Evolutionary conservation across 2,113 vertebrate genomes (phyloP), one percentile per base, ranked within the genome.

Genomic region (Phyllopteryx taeniolatus): DNA sequence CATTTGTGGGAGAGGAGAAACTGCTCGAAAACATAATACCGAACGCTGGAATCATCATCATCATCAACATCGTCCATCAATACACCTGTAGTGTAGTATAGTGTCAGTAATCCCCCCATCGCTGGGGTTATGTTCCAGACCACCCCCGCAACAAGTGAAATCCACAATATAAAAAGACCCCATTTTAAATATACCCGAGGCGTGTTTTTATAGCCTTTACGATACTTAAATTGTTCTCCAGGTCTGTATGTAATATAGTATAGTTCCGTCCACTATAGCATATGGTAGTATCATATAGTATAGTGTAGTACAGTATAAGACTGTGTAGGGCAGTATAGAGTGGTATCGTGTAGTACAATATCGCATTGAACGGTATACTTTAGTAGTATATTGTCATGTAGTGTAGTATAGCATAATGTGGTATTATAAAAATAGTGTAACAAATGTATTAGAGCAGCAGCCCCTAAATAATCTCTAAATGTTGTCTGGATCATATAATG

Each of bases 1-100:
- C 83, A 80, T 75, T 81, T 87, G 87, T 35, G 14, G 14, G 27
- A n/a, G 12, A 57, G 31, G 15, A 35, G 17, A 61, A 61, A 6
- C 13, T 61, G 31, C 2, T 61, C 27, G 12, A 59, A 59, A 59
- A 31, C 12, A 31, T 72, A 39, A 39, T 5, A 39, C 35, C 6
- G 35, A 39, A 39, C 35, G 35, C 35, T 39, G 35, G 35, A 39
- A 39, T 70, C 49, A 14, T 46, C 42, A 31, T 70, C 17, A 53
- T 71, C 7, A 44, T 39, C 19, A 57, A 10, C 43, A 43, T 13
- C 22, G 2, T n/a, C 10, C 14, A 20, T n/a, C 43, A 19, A 3
- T 47, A 2, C 46, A 10, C 5, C 0, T 65, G 39, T 8, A 66
- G 27, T 9, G 49, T 33, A 20, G 31, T 53, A 53, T 39, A 67